Base-by-base conservation (phyloP, 2,888 invertebrate genomes). In the Lagria hirta region DNA sequence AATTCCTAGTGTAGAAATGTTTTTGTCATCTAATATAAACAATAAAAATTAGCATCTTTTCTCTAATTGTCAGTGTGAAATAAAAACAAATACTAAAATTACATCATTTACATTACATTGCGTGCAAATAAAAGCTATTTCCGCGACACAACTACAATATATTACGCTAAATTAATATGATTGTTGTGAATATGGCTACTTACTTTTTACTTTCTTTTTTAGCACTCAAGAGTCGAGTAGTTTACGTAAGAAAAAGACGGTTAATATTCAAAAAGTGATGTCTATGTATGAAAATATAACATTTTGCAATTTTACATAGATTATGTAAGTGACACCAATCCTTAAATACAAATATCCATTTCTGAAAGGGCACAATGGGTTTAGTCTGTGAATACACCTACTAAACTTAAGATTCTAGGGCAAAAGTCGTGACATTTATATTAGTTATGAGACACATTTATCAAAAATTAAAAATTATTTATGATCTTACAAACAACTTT, bases 131-230 rank as follows among this genome's bases (percentile, higher is more conserved):
- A 12, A 24, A 27, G 21, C 20, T 11, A 29, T 38, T 38, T 38
- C 38, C 38, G 38, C 23, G 16, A 29, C 22, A 23, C 30, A 10
- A 21, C 10, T 13, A 27, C 8, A 23, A 8, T 23, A 8, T 21
- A 21, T 33, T 8, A 4, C 20, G 7, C 10, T 7, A n/a, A 20
- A 12, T 8, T 33, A 21, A 21, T 17, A n/a, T n/a, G n/a, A n/a
- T n/a, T n/a, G n/a, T n/a, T n/a, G n/a, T n/a, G n/a, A n/a, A n/a
- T n/a, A n/a, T n/a, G n/a, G n/a, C n/a, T n/a, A n/a, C n/a, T n/a
- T n/a, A n/a, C n/a, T n/a, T n/a, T n/a, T 18, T n/a, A 16, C 38
- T 41, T 41, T 41, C 41, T 41, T 41, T 41, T 41, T 41, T 33
- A 41, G 41, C 41, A 26, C 41, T 33, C 17, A 35, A 15, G 24